Base-by-base conservation (phyloP, 2,797 vertebrate species). In the Synaphobranchus kaupii region DNA sequence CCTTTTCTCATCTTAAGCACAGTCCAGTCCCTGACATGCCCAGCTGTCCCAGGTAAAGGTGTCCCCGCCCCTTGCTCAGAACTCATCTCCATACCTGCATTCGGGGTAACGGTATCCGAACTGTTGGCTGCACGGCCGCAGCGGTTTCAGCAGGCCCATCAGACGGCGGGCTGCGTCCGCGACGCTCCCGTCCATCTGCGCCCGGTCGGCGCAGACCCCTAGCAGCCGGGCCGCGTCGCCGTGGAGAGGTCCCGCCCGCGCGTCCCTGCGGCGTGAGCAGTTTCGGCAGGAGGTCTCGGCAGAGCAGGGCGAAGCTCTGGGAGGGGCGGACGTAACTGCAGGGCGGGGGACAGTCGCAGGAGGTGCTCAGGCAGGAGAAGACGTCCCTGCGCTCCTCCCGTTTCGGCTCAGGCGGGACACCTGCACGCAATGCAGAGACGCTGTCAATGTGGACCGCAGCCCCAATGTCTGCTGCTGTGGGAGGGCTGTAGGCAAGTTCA, bases 91-190 rank as follows among this genome's bases (percentile, higher is more conserved):
- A 86, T 97, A 97, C 89, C 94, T 96, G 93, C 96, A 97, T 90
- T 97, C 96, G 0, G 96, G 97, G 90, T 97, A 97, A 90, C 96
- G 96, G 91, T 97, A 97, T 85, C 94, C 93, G 84, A 96, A 97
- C 85, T 91, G 93, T 7, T 92, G 90, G 83, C 94, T 94, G 0
- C 97, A 97, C 82, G 94, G 94, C 80, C 93, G 92, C 86, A 96
- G 90, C 0, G 95, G 92, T 50, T 91, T 95, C 90, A 97, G 91
- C 86, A 96, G 92, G 86, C 91, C 89, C 6, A 91, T 95, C 86
- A 96, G 92, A 34, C 81, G 88, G 1, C 88, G 90, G 28, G 93
- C 89, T 0, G 94, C 93, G 60, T 87, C 39, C 0, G 89, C 34
- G 52, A 93, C 87, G 2, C 92, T 89, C 1, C 87, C 31, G 25